Percentiles rank a stretch among this genome's conserved stretches.
Conservation (phyloP, 2,888 invertebrate genomes). For the Allolobophora icterica region DNA sequence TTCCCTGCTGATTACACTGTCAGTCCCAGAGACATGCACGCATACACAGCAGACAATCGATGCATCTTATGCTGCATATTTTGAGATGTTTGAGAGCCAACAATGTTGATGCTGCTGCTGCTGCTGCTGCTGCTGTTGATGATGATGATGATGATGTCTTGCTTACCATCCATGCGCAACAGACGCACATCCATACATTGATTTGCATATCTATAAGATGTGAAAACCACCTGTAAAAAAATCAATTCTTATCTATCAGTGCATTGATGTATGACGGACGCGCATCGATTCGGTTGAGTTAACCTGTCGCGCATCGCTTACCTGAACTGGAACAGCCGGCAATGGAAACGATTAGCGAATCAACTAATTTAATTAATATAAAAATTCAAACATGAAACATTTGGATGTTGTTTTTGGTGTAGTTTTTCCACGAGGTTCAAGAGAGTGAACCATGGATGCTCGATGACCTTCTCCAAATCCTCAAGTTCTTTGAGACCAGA, state of each 20-base stretch:
- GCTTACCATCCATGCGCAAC: background rate
- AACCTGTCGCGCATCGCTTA: background rate
- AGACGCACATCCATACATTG: background rate
- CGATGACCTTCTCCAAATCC: constrained; percentile 42
- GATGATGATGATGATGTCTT: background rate
- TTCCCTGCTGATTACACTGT: background rate
- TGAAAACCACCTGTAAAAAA: constrained; percentile 1
- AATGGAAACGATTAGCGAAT: background rate
- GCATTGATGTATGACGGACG: background rate
- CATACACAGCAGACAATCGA: background rate
- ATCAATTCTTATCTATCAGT: background rate
- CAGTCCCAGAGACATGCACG: too few relatives aligned
- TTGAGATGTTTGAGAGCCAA: too few relatives aligned
- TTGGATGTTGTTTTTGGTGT: background rate
- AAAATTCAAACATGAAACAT: background rate
- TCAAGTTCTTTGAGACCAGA: constrained; percentile 43
- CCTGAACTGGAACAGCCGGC: background rate
- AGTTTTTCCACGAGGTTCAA: constrained; percentile 49
- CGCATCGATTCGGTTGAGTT: background rate
- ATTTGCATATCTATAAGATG: background rate
- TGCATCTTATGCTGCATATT: background rate
- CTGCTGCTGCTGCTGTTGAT: too few relatives aligned
- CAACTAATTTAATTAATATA: background rate
- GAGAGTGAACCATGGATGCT: constrained; percentile 44
- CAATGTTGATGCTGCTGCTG: too few relatives aligned